These are phyloP conservation scores for Dryobotodes eremita DNA, from an alignment of 2,888 invertebrate genomes.

Conservation along the genomic window DNA sequence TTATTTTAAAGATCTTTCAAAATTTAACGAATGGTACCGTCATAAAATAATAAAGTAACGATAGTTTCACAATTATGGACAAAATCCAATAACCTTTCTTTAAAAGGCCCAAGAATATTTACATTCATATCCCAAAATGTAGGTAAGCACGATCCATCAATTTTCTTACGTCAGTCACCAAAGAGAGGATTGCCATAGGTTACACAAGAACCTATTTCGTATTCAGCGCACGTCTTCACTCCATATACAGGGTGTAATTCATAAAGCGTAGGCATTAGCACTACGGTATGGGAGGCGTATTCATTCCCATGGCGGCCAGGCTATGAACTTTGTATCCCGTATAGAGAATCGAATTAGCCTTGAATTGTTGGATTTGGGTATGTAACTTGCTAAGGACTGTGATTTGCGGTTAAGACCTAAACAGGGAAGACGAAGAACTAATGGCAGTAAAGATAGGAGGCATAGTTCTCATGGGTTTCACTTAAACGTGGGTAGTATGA, in stretches of 20 bases:
- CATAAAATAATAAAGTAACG: not conserved
- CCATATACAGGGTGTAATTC: slow-evolving; percentile 66
- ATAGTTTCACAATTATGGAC: not conserved
- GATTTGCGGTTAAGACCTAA: slow-evolving; percentile 19
- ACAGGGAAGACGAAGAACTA: not conserved
- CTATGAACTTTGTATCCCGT: slow-evolving; percentile 68
- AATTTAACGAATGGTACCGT: not conserved
- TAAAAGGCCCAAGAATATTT: not conserved
- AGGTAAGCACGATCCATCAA: slow-evolving; percentile 51
- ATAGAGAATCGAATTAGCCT: slow-evolving; percentile 62
- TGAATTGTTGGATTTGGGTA: slow-evolving; percentile 24
- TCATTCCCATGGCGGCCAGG: slow-evolving; percentile 57
- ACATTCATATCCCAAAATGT: slow-evolving; percentile 21
- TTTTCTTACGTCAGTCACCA: slow-evolving; percentile 59
- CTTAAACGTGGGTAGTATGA: not conserved
- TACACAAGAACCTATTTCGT: slow-evolving; percentile 51
- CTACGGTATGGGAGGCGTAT: slow-evolving; percentile 67
- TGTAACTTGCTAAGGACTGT: not conserved
- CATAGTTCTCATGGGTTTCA: not conserved
- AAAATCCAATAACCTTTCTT: not conserved
- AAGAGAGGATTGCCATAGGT: slow-evolving; percentile 45
- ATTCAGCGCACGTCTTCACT: slow-evolving; percentile 64
- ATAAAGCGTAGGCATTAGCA: slow-evolving; percentile 70
- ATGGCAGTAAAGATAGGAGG: not conserved
- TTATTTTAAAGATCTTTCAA: not conserved